Evolutionary conservation across 2,797 vertebrate species (phyloP).

Genomic region (Nothura maculosa): DNA sequence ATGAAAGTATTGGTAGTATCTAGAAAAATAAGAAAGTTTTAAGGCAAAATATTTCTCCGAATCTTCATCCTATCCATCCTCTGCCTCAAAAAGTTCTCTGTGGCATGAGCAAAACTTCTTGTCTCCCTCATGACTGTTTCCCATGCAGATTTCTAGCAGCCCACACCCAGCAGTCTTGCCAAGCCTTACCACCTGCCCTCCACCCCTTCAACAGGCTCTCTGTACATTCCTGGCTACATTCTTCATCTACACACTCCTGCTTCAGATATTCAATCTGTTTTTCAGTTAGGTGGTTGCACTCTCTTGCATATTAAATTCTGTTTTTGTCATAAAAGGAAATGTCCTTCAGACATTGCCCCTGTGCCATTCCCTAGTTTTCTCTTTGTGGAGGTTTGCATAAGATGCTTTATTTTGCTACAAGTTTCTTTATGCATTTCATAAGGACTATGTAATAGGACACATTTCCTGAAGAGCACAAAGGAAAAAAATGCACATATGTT

Average conservation of each 20-base stretch:
- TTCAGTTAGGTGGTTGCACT: constrained; percentile 35
- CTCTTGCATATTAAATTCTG: constrained; percentile 36
- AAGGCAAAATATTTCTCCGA: constrained; percentile 14
- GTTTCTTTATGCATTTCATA: not conserved
- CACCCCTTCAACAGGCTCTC: constrained; percentile 74
- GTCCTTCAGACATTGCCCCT: not conserved
- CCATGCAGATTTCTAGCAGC: constrained; percentile 57
- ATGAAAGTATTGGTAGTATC: not conserved
- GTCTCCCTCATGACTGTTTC: constrained; percentile 38
- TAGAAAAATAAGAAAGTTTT: not conserved
- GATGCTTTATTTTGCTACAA: not conserved
- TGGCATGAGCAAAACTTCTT: constrained; percentile 23
- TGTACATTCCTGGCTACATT: constrained; percentile 51
- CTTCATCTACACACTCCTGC: constrained; percentile 59
- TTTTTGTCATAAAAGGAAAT: constrained; percentile 28
- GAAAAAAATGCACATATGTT: not conserved
- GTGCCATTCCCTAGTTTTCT: constrained; percentile 2
- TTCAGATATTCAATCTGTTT: constrained; percentile 67
- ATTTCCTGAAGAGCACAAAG: not conserved
- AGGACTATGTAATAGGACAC: not conserved
- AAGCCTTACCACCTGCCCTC: constrained; percentile 74
- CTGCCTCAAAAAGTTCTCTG: constrained; percentile 43
- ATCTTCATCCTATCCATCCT: not conserved
- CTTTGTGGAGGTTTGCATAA: not conserved
- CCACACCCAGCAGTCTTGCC: constrained; percentile 53